These are phyloP conservation scores for Cossypha polioptera DNA, from an alignment of 2,797 vertebrate genomes.

Conservation along the genomic window DNA sequence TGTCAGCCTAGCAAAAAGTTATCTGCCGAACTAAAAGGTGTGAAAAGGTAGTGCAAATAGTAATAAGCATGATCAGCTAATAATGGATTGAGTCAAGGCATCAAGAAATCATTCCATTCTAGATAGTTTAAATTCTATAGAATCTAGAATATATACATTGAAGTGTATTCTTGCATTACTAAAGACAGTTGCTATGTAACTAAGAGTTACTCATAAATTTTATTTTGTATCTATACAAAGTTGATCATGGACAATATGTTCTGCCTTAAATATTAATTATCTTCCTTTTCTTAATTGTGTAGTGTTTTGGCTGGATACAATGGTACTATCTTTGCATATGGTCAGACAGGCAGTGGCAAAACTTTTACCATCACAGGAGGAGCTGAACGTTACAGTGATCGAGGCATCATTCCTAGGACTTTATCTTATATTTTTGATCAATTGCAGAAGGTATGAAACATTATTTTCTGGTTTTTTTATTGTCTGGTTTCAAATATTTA, in stretches of 20 bases:
- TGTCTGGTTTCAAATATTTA: not conserved
- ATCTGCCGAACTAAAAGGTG: not conserved
- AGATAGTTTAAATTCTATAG: not conserved
- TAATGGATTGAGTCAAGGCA: not conserved
- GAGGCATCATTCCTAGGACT: constrained; percentile 92
- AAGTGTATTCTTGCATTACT: not conserved
- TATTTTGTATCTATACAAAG: not conserved
- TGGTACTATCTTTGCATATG: constrained; percentile 95
- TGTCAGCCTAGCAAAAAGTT: not conserved
- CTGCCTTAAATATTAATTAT: not conserved
- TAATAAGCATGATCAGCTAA: not conserved
- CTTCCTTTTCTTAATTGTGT: not conserved
- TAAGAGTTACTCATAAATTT: not conserved
- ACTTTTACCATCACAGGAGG: constrained; percentile 97
- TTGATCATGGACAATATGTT: not conserved
- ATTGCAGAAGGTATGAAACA: constrained; percentile 80
- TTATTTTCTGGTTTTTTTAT: not conserved
- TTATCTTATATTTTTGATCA: constrained; percentile 88
- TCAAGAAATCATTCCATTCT: not conserved
- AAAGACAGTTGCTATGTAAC: not conserved
- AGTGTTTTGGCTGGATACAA: constrained; percentile 93
- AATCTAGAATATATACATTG: not conserved
- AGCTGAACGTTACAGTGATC: constrained; percentile 86
- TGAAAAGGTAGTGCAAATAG: not conserved
- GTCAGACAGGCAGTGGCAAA: constrained; percentile 96